Conservation (phyloP, 2,797 vertebrate genomes). For the Limnodromus scolopaceus region DNA sequence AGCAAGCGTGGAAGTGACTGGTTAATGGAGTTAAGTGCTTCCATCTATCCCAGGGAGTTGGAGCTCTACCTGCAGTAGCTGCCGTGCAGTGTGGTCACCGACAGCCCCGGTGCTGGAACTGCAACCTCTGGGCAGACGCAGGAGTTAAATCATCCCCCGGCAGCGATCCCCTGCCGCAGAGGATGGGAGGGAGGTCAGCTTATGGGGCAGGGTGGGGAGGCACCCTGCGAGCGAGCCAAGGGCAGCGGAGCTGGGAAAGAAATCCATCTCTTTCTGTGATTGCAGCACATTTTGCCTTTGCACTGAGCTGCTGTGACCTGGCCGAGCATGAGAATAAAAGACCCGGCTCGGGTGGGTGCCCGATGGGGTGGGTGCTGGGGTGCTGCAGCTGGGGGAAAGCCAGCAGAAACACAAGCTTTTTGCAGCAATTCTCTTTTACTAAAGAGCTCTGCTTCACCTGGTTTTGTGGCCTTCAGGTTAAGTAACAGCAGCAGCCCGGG, state of each 20-base stretch:
- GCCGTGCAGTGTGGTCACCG: accelerated
- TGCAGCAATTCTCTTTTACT: not conserved
- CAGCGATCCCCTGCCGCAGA: accelerated
- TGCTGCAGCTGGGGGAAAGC: not conserved
- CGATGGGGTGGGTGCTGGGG: no score
- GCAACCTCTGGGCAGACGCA: no score
- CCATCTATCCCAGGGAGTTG: not conserved
- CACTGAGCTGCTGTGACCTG: not conserved
- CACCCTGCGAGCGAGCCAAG: accelerated
- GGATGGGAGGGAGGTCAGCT: not conserved
- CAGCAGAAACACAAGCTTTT: accelerated
- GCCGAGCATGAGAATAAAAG: accelerated
- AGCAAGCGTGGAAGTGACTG: not conserved
- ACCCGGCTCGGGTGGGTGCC: not conserved
- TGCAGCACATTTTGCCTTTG: not conserved
- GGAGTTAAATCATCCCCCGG: not conserved
- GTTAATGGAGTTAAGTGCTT: not conserved
- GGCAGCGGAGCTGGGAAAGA: not conserved
- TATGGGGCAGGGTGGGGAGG: not conserved
- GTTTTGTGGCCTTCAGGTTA: not conserved
- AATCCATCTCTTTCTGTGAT: not conserved
- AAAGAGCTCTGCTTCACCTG: not conserved
- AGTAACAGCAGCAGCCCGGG: not conserved
- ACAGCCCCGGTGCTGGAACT: accelerated
- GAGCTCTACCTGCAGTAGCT: not conserved